These are phyloP conservation scores for Nothocercus julius DNA, from an alignment of 2,113 vertebrate species.

Conservation along the genomic window DNA sequence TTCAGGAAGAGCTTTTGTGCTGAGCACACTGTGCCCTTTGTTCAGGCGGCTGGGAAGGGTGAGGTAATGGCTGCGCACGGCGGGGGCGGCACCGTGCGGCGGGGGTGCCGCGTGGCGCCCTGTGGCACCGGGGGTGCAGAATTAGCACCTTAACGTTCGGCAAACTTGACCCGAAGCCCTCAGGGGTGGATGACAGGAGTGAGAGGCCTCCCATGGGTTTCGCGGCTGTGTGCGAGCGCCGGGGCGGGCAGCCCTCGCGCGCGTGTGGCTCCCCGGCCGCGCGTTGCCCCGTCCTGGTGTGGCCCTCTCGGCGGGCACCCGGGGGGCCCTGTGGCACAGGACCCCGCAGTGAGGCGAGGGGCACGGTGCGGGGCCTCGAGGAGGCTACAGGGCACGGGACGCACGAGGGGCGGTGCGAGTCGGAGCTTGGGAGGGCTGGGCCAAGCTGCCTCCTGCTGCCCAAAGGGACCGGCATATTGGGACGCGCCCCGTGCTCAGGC, in stretches of 20 bases:
- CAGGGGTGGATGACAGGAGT: background rate
- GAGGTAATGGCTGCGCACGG: accelerated
- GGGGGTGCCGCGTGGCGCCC: no score
- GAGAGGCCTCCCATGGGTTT: background rate
- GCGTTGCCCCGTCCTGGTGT: background rate
- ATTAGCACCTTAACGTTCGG: background rate
- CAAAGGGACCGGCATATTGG: background rate
- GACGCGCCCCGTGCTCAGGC: background rate
- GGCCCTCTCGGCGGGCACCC: background rate
- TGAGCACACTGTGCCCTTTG: slow-evolving; percentile 45
- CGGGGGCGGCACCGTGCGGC: accelerated
- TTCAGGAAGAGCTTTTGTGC: slow-evolving; percentile 40
- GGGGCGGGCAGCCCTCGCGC: no score
- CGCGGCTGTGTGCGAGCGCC: background rate
- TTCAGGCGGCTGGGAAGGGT: background rate
- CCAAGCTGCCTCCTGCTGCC: background rate
- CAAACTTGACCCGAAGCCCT: background rate
- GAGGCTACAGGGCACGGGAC: background rate
- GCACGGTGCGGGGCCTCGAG: accelerated
- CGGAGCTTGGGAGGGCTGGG: background rate
- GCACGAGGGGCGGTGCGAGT: no score
- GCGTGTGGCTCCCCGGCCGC: accelerated
- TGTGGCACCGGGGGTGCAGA: background rate
- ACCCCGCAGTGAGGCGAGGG: no score
- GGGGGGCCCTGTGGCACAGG: background rate